Evolutionary conservation across 2,797 vertebrate species (phyloP), one percentile per base, ranked within the genome.

Genomic region (Eulemur mongoz): DNA sequence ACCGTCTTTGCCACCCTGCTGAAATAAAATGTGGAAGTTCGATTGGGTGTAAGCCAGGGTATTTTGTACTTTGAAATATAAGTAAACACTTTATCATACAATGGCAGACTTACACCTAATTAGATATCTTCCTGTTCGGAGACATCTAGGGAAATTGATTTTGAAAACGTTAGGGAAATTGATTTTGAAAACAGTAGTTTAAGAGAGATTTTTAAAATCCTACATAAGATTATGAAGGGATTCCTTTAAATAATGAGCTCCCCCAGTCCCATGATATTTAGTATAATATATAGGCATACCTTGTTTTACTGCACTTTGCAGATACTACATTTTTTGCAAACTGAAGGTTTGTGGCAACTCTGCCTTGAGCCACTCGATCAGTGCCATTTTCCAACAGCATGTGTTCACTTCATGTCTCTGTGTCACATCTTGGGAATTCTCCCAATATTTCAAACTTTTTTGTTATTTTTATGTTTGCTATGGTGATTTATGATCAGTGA

Each of bases 11-110:
- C 54, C 52, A 27, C 40, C 43, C 40, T 70, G 27, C 57, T 95
- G 75, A 87, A 96, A 78, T 83, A 91, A 93, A 94, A 79, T 92
- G 79, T 85, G 52, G 22, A 52, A 96, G 54, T 79, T 92, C 87
- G 48, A 23, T 15, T 96, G 89, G 65, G 52, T 72, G 22, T 54
- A 61, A 94, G 81, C 76, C 76, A 91, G 48, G 61, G 7, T 81
- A 69, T 96, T 95, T 92, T 96, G 75, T 85, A 79, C 59, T 84
- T 81, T 75, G 79, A 89, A 91, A 57, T 92, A 54, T 91, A 65
- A 89, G n/a, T 84, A 72, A 95, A 94, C 30, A 61, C 27, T 92
- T 84, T 89, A 75, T 93, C 69, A 85, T 76, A 32, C 67, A 92
- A 1, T 76, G 72, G 87, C 73, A 40, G 38, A 63, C 40, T 94